A percentile compares a stretch with the other conserved stretches of the same genome.
These are phyloP conservation scores for Oncorhynchus mykiss DNA, from an alignment of 2,113 vertebrate genomes.

Conservation along the genomic window DNA sequence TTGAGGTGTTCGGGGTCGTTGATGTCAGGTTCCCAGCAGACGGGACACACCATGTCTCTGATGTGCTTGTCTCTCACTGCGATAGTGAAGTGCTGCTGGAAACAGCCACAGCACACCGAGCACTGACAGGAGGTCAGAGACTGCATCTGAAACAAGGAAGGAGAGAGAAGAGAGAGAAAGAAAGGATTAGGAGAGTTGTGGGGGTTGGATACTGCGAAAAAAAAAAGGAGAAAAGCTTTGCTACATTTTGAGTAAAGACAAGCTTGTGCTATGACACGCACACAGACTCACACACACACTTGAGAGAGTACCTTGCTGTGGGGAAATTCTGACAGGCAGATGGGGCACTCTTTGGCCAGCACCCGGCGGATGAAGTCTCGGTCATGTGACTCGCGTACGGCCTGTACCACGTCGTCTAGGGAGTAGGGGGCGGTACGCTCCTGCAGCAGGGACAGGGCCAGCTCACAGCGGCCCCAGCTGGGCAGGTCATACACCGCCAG, in stretches of 20 bases:
- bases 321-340: constrained; percentile 83
- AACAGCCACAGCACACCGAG: constrained; percentile 85
- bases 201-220: background rate
- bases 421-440: constrained; percentile 76
- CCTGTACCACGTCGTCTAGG: constrained; percentile 84
- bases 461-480: constrained; percentile 89
- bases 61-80: constrained; percentile 88
- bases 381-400: constrained; percentile 84
- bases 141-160: constrained; percentile 76
- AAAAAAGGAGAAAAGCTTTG: background rate
- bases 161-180: background rate
- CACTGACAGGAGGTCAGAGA: constrained; percentile 88
- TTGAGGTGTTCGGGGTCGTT: constrained; percentile 84
- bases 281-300: constrained; percentile 30
- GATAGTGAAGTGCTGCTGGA: constrained; percentile 87
- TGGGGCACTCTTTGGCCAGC: constrained; percentile 84
- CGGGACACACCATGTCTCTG: constrained; percentile 87
- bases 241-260: too few species aligned
- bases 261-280: background rate
- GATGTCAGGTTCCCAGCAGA: constrained; percentile 85
- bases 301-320: constrained; percentile 74
- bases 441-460: constrained; percentile 76
- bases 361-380: constrained; percentile 83
- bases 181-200: background rate
- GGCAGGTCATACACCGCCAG: constrained; percentile 82